These are phyloP conservation scores for Fundulus diaphanus DNA, from an alignment of 2,797 vertebrate species.

Conservation along the genomic window DNA sequence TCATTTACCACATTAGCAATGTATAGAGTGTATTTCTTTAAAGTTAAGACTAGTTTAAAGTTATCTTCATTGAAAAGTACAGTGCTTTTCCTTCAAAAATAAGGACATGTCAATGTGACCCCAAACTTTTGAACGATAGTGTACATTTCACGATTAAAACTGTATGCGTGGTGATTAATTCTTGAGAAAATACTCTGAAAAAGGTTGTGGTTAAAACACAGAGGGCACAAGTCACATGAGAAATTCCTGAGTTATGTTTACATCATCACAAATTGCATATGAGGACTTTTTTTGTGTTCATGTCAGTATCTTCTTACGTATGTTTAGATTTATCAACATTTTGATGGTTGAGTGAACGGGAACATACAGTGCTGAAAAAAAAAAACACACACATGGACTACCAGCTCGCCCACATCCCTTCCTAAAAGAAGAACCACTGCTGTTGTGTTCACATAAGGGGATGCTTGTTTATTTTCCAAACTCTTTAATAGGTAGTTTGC, in stretches of 20 bases:
- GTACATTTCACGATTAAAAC: not conserved
- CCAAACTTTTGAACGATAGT: too few relatives aligned
- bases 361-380: not conserved
- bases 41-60: too few relatives aligned
- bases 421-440: not conserved
- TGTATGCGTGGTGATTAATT: not conserved
- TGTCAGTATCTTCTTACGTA: not conserved
- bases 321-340: constrained; percentile 1
- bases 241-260: not conserved
- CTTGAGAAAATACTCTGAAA: not conserved
- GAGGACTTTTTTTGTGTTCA: not conserved
- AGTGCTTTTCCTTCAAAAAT: too few relatives aligned
- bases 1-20: too few relatives aligned
- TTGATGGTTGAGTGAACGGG: not conserved
- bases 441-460: not conserved
- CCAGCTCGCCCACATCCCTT: not conserved
- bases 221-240: not conserved
- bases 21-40: too few relatives aligned
- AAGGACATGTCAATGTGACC: too few relatives aligned
- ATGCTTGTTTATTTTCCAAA: not conserved
- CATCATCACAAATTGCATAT: not conserved
- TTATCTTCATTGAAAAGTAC: too few relatives aligned
- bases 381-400: not conserved
- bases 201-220: not conserved
- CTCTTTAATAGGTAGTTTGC: not conserved